Evolutionary conservation across 2,797 vertebrate genomes (phyloP), one percentile per base, ranked within the genome.

Genomic region (Crax fasciolata): DNA sequence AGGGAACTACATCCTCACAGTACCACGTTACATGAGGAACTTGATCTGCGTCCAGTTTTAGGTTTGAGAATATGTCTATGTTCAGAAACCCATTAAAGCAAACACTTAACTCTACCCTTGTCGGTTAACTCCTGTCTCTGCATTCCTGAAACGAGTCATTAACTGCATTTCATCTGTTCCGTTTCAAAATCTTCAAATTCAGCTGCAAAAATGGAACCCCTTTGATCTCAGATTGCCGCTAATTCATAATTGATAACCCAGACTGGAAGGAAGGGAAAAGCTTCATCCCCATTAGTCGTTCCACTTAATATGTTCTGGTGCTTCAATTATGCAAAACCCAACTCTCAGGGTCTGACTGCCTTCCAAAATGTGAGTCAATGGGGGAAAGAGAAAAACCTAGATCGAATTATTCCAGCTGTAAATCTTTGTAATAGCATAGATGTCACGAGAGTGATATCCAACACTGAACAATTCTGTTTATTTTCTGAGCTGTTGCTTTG

Each of bases 231-330:
- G 90, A 96, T 95, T 94, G 90, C 88, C 9, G 21, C 65, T 90
- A 93, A 94, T 97, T 96, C 87, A 95, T 96, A 96, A 97, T 94
- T 97, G 95, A 97, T 97, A 95, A 96, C 73, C 52, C 77, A 92
- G 80, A 43, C 89, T 93, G 51, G 90, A 80, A 91, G 86, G 57
- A 68, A 91, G 87, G 87, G 93, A 74, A 87, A 94, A 95, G 72
- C 67, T 77, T 71, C 81, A 38, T 93, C 85, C 78, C 94, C 74
- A 93, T 95, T 96, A 94, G 86, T 92, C 23, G 58, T 89, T 96
- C 90, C 83, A 94, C 86, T 95, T 96, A 93, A 86, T 89, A 84
- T 51, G 75, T 91, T 89, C 95, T 93, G 90, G 93, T 92, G 80
- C 57, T 93, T 97, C 94, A 94, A 71, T 95, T 91, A 94, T 78